Percentiles rank a stretch among this genome's conserved stretches.
Conservation (phyloP, 2,797 vertebrate genomes). For the Protosalanx chinensis region DNA sequence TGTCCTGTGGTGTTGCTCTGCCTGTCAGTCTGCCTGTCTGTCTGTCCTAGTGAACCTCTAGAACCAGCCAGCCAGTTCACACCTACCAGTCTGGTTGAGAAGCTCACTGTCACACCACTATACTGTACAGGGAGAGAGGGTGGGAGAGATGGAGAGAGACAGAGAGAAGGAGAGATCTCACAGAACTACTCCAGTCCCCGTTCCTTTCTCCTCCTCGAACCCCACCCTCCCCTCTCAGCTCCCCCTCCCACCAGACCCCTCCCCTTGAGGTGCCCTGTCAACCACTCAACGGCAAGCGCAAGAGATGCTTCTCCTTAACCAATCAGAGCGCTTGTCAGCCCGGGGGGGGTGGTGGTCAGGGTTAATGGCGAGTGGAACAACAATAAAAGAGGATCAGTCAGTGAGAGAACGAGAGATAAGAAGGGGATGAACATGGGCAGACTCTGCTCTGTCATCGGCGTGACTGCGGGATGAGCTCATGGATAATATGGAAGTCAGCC, state of each 20-base stretch:
- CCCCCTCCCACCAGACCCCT: constrained; percentile 19
- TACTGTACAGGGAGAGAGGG: constrained; percentile 31
- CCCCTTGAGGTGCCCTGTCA: constrained; percentile 43
- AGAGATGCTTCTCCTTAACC: constrained; percentile 18
- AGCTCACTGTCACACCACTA: constrained; percentile 35
- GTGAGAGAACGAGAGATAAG: constrained; percentile 32
- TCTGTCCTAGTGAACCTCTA: constrained; percentile 9
- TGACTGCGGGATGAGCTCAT: constrained; percentile 54
- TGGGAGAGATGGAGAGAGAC: constrained; percentile 23
- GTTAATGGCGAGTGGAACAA: constrained; percentile 59
- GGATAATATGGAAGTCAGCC: constrained; percentile 52
- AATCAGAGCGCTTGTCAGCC: constrained; percentile 48
- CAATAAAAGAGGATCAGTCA: constrained; percentile 40
- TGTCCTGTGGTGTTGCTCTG: background rate
- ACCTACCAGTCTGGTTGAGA: constrained; percentile 31
- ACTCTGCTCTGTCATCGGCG: constrained; percentile 14
- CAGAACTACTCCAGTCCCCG: constrained; percentile 37
- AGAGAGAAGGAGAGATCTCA: constrained; percentile 55
- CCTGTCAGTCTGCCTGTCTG: constrained; percentile 13
- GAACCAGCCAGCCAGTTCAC: constrained; percentile 37
- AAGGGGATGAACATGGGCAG: background rate
- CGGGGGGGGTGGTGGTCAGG: constrained; percentile 32
- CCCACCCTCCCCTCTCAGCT: constrained; percentile 36
- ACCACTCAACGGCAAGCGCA: constrained; percentile 26
- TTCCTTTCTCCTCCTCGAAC: constrained; percentile 9